Evolutionary conservation across 2,113 vertebrate genomes (phyloP).

Genomic region (Mormyrus iriodes): DNA sequence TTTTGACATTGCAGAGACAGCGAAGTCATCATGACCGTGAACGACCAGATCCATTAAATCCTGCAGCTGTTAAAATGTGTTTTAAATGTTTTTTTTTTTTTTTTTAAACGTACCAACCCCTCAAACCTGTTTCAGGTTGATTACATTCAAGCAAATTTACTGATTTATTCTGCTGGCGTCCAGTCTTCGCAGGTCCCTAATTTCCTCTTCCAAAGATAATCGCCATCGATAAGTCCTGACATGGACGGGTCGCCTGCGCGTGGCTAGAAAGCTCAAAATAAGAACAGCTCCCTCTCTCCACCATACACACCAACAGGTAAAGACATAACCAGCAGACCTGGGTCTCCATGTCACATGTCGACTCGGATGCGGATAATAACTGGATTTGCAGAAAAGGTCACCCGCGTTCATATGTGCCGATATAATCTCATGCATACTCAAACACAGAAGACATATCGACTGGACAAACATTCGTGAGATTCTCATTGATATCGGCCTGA

Average conservation of each 20-base stretch:
- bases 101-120: not conserved
- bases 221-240: not conserved
- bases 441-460: not conserved
- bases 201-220: slow-evolving; percentile 6
- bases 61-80: not conserved
- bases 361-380: not conserved
- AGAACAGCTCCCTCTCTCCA: not conserved
- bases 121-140: not conserved
- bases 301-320: not conserved
- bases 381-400: slow-evolving; percentile 12
- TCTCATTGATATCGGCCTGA: not conserved
- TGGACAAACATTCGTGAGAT: not conserved
- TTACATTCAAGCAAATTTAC: slow-evolving; percentile 9
- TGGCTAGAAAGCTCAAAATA: not conserved
- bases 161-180: not conserved
- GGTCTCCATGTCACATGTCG: not conserved
- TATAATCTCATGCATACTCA: not conserved
- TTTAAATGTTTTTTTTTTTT: not conserved
- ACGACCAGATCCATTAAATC: not conserved
- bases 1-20: not conserved
- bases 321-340: not conserved
- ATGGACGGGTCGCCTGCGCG: not conserved
- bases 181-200: not conserved
- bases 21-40: not conserved
- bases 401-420: not conserved